Conservation (phyloP, 2,888 invertebrate species). For the Allolobophora icterica region DNA sequence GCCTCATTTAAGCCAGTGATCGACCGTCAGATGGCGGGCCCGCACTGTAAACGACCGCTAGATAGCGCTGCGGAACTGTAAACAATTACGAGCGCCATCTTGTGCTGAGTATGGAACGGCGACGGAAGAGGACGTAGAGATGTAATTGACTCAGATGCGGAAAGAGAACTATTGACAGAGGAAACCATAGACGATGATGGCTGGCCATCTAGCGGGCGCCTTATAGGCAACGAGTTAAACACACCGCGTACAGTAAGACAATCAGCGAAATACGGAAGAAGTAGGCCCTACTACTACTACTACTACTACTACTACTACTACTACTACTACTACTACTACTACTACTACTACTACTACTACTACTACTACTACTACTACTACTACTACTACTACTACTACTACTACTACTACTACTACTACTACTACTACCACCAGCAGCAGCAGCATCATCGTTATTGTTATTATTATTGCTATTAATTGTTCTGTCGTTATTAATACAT, state of each 20-base stretch:
- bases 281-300: not conserved
- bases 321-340: constrained; percentile 22
- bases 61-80: constrained; percentile 2
- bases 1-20: constrained; percentile 11
- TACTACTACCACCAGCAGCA: not conserved
- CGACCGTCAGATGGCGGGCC: not conserved
- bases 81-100: constrained; percentile 7
- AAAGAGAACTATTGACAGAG: constrained; percentile 17
- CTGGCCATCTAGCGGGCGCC: not conserved
- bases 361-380: constrained; percentile 8
- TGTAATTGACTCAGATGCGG: not conserved
- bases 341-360: constrained; percentile 20
- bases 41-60: constrained; percentile 1
- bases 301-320: not conserved
- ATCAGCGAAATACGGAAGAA: not conserved
- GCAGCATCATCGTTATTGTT: too few relatives aligned
- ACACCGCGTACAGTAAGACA: not conserved
- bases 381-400: not conserved
- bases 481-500: too few relatives aligned
- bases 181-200: not conserved
- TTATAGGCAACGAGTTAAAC: constrained; percentile 7
- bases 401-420: not conserved
- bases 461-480: too few relatives aligned
- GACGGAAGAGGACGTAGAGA: not conserved
- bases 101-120: not conserved